Conservation (phyloP, 2,888 invertebrate species). For the Drosophila yooni region DNA sequence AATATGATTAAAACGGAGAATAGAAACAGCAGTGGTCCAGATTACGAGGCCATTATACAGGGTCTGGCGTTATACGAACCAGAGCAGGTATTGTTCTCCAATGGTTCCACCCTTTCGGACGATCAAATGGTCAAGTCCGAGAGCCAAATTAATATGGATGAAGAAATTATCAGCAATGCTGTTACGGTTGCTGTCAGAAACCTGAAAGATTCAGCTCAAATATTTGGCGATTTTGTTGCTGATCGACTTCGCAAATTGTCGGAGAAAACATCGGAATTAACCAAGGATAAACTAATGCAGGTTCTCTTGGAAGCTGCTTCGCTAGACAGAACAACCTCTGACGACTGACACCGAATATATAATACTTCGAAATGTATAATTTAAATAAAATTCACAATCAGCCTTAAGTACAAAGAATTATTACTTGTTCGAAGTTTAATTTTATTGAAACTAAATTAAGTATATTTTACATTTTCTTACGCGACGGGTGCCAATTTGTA, state of each 20-base stretch:
- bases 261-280: conserved; percentile 51
- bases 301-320: conserved; percentile 56
- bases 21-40: conserved; percentile 31
- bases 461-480: not conserved
- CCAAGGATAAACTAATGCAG: conserved; percentile 71
- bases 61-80: conserved; percentile 65
- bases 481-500: not conserved
- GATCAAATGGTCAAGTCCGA: conserved; percentile 13
- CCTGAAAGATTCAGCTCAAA: conserved; percentile 59
- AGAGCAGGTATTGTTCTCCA: conserved; percentile 62
- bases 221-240: conserved; percentile 67
- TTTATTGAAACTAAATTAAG: conserved; percentile 1
- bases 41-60: conserved; percentile 66
- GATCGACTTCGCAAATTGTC: conserved; percentile 57
- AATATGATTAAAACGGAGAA: conserved; percentile 28
- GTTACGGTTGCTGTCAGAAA: conserved; percentile 52
- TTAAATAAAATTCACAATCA: conserved; percentile 56
- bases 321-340: conserved; percentile 43
- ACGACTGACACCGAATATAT: conserved; percentile 21
- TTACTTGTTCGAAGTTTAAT: conserved; percentile 17
- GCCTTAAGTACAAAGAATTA: conserved; percentile 53
- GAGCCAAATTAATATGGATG: conserved; percentile 16
- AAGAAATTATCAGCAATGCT: conserved; percentile 67
- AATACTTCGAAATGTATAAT: conserved; percentile 18
- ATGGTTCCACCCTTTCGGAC: conserved; percentile 34